phyloP scores from a whole-genome alignment of 2,797 vertebrate species.

The Sciaenops ocellatus region DNA sequence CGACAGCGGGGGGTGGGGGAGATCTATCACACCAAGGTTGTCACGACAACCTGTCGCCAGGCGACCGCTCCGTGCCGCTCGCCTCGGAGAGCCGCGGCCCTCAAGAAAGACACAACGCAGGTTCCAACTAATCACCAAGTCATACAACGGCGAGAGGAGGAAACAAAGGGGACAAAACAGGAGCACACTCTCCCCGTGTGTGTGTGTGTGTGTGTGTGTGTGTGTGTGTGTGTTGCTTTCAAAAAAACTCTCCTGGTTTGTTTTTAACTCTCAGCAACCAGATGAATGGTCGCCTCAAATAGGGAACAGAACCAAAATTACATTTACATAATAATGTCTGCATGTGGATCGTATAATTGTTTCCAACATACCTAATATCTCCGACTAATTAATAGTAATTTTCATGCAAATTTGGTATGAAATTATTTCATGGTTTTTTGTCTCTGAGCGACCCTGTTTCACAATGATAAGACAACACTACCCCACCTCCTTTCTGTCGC shows the following conservation, averaged over 20 bases:
- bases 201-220: constrained; percentile 10
- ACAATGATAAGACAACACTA: constrained; percentile 58
- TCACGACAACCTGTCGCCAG: constrained; percentile 63
- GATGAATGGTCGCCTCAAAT: constrained; percentile 2
- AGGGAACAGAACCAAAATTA: constrained; percentile 39
- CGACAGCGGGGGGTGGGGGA: constrained; percentile 46
- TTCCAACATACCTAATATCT: constrained; percentile 43
- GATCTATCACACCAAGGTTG: constrained; percentile 79
- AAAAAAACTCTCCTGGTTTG: constrained; percentile 18
- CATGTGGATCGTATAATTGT: constrained; percentile 42
- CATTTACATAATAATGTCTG: constrained; percentile 57
- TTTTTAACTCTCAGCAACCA: constrained; percentile 33
- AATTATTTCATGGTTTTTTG: constrained; percentile 61
- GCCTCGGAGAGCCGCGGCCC: constrained; percentile 41
- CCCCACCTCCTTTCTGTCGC: neutral
- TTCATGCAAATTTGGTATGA: constrained; percentile 72
- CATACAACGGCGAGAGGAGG: neutral
- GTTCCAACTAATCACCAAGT: constrained; percentile 43
- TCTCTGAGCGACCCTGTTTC: constrained; percentile 64
- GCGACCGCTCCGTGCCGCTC: constrained; percentile 15
- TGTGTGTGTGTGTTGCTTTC: neutral
- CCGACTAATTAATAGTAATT: constrained; percentile 60
- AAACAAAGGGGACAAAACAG: neutral
- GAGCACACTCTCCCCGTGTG: neutral
- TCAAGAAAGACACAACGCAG: constrained; percentile 21